phyloP scores from a whole-genome alignment of 2,113 vertebrate genomes.

The Lates calcarifer region DNA sequence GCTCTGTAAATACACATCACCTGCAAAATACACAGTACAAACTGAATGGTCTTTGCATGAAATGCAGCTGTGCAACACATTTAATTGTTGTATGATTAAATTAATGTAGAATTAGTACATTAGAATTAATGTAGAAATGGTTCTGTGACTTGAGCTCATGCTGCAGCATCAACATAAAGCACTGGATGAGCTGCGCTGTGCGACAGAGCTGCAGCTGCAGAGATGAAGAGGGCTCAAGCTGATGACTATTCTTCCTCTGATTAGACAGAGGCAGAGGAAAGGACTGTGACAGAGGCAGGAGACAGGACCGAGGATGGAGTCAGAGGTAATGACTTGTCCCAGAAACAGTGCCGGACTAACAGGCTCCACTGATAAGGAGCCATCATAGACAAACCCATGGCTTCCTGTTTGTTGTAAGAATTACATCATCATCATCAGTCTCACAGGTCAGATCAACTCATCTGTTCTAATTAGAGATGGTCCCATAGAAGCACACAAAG shows the following conservation, averaged over 20 bases:
- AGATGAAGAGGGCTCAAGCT: constrained; percentile 1
- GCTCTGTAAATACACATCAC: no score
- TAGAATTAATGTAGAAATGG: background rate
- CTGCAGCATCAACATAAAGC: background rate
- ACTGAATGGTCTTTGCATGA: no score
- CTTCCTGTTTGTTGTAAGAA: background rate
- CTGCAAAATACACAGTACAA: no score
- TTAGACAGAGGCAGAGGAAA: background rate
- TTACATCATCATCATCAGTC: background rate
- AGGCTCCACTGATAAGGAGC: no score
- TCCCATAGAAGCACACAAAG: background rate
- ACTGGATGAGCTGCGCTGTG: background rate
- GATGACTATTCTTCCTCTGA: background rate
- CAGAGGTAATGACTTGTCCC: constrained; percentile 2
- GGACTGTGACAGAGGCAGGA: background rate
- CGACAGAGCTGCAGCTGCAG: background rate
- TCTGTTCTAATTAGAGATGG: background rate
- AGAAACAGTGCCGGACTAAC: no score
- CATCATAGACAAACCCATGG: no score
- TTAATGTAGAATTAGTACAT: no score
- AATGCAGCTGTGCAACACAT: no score
- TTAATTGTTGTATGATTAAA: no score
- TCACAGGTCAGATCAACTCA: background rate
- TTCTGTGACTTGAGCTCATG: background rate
- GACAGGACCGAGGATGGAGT: background rate